Conservation (phyloP, 2,113 vertebrate genomes). For the Chrysochloris asiatica region DNA sequence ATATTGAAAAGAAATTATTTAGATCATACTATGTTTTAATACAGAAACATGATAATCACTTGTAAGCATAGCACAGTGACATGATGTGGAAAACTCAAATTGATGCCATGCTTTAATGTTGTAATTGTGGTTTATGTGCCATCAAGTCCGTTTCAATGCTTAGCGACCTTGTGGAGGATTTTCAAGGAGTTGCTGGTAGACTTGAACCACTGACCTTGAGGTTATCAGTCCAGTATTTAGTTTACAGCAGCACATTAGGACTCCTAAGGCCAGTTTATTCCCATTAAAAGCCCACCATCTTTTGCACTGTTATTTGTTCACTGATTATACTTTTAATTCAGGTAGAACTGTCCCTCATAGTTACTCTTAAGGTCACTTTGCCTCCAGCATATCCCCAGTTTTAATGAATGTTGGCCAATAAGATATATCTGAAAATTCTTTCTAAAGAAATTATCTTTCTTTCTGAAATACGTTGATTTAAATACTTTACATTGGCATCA, state of each 20-base stretch:
- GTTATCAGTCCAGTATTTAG: no score
- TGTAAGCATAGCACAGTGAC: background rate
- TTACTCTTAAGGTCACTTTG: background rate
- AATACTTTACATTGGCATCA: no score
- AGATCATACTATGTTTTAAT: background rate
- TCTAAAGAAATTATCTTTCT: background rate
- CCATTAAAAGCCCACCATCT: background rate
- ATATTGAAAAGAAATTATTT: background rate
- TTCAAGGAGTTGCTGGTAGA: no score
- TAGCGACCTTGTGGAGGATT: no score
- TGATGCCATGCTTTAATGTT: background rate
- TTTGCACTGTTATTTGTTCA: background rate
- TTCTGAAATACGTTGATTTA: slow-evolving; percentile 15
- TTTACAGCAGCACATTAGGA: no score
- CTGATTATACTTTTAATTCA: background rate
- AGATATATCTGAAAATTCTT: slow-evolving; percentile 9
- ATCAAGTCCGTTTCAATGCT: no score
- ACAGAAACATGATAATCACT: background rate
- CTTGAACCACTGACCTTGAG: no score
- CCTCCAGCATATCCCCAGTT: background rate
- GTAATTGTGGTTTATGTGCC: no score
- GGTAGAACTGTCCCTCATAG: background rate
- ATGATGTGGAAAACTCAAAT: background rate
- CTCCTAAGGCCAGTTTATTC: background rate
- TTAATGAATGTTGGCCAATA: slow-evolving; percentile 48